phyloP scores from a whole-genome alignment of 2,113 vertebrate genomes.

The Caranx ignobilis region DNA sequence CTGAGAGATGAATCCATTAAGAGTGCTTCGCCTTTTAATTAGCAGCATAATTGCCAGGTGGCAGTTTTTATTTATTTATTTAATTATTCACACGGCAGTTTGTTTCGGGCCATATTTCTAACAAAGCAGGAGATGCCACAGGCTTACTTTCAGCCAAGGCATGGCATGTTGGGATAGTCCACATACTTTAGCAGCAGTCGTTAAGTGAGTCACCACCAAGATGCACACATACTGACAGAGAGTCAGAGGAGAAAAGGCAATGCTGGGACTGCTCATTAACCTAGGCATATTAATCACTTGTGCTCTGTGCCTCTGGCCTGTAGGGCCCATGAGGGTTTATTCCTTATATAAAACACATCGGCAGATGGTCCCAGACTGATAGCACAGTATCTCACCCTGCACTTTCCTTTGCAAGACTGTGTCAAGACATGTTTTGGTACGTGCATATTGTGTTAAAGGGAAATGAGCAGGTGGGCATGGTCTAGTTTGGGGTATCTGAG shows the following conservation, averaged over 20 bases:
- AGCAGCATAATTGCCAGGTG: constrained; percentile 83
- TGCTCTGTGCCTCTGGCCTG: constrained; percentile 66
- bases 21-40: constrained; percentile 82
- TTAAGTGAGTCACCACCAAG: constrained; percentile 65
- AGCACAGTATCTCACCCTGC: constrained; percentile 50
- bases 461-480: constrained; percentile 44
- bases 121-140: constrained; percentile 69
- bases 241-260: constrained; percentile 62
- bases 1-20: constrained; percentile 81
- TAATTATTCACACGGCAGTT: constrained; percentile 70
- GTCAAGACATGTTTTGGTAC: constrained; percentile 13
- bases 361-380: constrained; percentile 78
- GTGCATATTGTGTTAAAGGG: constrained; percentile 30
- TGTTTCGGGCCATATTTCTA: constrained; percentile 70
- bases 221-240: constrained; percentile 57
- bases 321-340: constrained; percentile 61
- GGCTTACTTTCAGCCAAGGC: constrained; percentile 45
- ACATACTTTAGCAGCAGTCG: constrained; percentile 55
- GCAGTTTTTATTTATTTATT: constrained; percentile 40
- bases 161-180: constrained; percentile 40
- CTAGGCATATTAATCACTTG: constrained; percentile 80
- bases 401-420: constrained; percentile 24
- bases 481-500: constrained; percentile 42
- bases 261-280: constrained; percentile 79
- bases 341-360: constrained; percentile 73